These are phyloP conservation scores for Zaprionus ornatus DNA, from an alignment of 1,140 invertebrate genomes.

Conservation along the genomic window DNA sequence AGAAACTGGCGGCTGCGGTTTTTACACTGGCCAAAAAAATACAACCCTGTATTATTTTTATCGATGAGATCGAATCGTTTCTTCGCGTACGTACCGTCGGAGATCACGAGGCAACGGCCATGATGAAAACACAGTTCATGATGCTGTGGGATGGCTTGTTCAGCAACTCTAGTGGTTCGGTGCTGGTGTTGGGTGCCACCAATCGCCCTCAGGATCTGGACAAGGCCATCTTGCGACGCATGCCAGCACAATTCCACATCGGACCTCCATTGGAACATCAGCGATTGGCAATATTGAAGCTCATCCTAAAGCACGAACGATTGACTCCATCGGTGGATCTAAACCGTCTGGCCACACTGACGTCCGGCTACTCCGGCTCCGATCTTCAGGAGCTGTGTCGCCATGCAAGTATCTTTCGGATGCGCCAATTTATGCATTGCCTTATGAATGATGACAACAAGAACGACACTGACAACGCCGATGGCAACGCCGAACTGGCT, in stretches of 20 bases:
- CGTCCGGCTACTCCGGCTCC: conserved; percentile 95
- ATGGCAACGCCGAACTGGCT: neutral
- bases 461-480: neutral
- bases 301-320: conserved; percentile 91
- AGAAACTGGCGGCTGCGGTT: conserved; percentile 97
- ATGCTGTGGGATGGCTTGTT: conserved; percentile 93
- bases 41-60: conserved; percentile 96
- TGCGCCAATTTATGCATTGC: conserved; percentile 86
- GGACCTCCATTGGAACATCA: conserved; percentile 90
- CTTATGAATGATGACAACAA: neutral
- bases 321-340: conserved; percentile 89
- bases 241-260: conserved; percentile 97
- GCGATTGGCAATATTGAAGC: conserved; percentile 89
- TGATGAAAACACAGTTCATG: conserved; percentile 98
- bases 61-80: conserved; percentile 99
- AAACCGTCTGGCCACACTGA: conserved; percentile 87
- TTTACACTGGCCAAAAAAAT: conserved; percentile 97
- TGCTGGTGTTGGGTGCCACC: conserved; percentile 88
- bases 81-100: conserved; percentile 92
- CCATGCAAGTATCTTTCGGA: conserved; percentile 93
- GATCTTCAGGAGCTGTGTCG: conserved; percentile 96
- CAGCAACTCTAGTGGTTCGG: conserved; percentile 89
- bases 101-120: conserved; percentile 98
- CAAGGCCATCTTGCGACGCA: conserved; percentile 95
- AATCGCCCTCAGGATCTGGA: conserved; percentile 98